Base-by-base conservation (phyloP, 2,797 vertebrate genomes). In the Ctenopoma kingsleyae region DNA sequence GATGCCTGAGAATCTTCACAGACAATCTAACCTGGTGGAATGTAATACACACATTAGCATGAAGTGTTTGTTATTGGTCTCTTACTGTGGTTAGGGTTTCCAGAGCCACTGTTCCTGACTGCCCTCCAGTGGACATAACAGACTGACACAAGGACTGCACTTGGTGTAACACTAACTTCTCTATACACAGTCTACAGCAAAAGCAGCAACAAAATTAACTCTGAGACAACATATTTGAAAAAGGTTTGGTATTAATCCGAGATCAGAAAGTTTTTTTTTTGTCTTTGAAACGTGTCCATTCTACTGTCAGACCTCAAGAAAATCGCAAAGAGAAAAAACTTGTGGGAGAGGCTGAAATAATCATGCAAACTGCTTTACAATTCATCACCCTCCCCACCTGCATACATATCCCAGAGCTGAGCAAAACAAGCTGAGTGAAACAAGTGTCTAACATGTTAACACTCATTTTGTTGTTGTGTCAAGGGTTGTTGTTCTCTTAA, bases 61-160 rank as follows among this genome's bases (percentile, higher is more conserved):
- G 3, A 3, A 27, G 7, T 22, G 44, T 58, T 60, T 43, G 57
- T 13, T 62, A 15, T 32, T 35, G 27, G 25, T 27, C 25, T 27
- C 57, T 27, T 17, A 61, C 27, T 62, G 57, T 44, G 9, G 36
- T 66, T 8, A 27, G 3, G 0, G 27, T 25, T 23, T 55, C 59
- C 50, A 48, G 17, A 68, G 74, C 55, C 36, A 59, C 75, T 88
- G 87, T 85, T 48, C 32, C 56, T 77, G 62, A 61, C 90, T 91
- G 89, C 90, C 90, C 88, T 86, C 91, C 63, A 75, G 90, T 91
- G 91, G 88, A 77, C 15, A 15, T 3, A 25, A 11, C 8, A 10
- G 3, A 56, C 47, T 32, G 38, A 41, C 82, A 68, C 86, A 87
- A n/a, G 12, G 27, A 22, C 51, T 50, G 12, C 7, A 17, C 46